Evolutionary conservation across 1,140 invertebrate species (phyloP).

Genomic region (Drosophila mayri): DNA sequence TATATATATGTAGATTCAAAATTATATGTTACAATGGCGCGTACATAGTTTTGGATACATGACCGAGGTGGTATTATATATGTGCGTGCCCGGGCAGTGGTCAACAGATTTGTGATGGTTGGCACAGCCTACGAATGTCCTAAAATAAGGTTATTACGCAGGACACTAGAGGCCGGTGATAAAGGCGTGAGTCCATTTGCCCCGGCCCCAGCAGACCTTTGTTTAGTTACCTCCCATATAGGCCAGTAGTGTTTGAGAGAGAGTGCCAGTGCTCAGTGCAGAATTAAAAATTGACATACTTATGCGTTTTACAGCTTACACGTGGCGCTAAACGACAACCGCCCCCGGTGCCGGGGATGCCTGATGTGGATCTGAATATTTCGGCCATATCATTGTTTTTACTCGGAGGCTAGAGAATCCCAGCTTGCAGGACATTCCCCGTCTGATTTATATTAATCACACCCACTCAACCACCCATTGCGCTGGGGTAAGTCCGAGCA

Average conservation of each 20-base stretch:
- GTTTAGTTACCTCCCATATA: conserved; percentile 71
- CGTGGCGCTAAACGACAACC: conserved; percentile 53
- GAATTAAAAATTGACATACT: conserved; percentile 74
- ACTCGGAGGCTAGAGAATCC: neutral
- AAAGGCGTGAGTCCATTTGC: conserved; percentile 33
- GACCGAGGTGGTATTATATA: conserved; percentile 45
- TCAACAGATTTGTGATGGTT: conserved; percentile 75
- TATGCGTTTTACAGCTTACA: conserved; percentile 71
- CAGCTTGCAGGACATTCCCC: conserved; percentile 6
- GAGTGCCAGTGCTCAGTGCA: conserved; percentile 32
- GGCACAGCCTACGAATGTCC: conserved; percentile 71
- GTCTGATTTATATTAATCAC: conserved; percentile 29
- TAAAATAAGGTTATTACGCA: conserved; percentile 60
- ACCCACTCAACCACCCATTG: neutral
- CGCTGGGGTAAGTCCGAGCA: neutral
- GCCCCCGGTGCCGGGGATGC: neutral
- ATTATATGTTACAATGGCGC: conserved; percentile 28
- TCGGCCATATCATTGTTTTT: conserved; percentile 27
- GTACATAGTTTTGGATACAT: conserved; percentile 35
- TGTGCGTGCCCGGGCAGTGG: conserved; percentile 54
- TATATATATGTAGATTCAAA: conserved; percentile 40
- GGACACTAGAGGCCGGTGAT: conserved; percentile 48
- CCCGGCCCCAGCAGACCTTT: conserved; percentile 52
- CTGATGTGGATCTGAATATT: conserved; percentile 28
- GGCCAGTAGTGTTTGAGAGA: conserved; percentile 72